Base-by-base conservation (phyloP, 1,140 invertebrate species). In the Aphelinus atriplicis region DNA sequence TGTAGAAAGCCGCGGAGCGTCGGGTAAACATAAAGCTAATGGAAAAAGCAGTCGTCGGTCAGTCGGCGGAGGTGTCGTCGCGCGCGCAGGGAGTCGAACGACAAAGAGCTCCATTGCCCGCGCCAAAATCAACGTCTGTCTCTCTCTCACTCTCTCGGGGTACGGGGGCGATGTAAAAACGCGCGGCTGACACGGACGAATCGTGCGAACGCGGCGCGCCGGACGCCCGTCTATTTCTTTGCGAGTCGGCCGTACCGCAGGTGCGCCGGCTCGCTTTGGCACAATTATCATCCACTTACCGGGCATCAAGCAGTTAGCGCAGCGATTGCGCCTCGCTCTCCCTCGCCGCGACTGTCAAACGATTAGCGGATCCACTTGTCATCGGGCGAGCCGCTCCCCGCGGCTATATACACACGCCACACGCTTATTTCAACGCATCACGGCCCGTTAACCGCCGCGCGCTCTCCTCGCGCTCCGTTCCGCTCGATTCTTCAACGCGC, bases 241-340 rank as follows among this genome's bases (percentile, higher is more conserved):
- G 57, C 66, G 42, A 46, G 65, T 1, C 47, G 65, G 55, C 26
- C 26, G 26, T 26, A 26, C 26, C 26, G 53, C 42, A 47, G 81
- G 82, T 75, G 46, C 69, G 71, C 73, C 45, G 78, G 75, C 78
- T 78, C 77, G 75, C 79, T 80, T 78, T 53, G 67, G 62, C 78
- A 81, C 83, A 87, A 88, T 87, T 86, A 88, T 88, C 82, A 86
- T 84, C 84, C 83, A 85, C 87, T 88, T 88, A 87, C 83, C 81
- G 81, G 79, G 78, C 81, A 86, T 86, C 83, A 84, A 84, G 84
- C 80, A 84, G 81, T 85, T 86, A 84, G 78, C 68, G 82, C 82
- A 84, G 50, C 43, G 6, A 42, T 4, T n/a, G 57, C 57, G 60
- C 45, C 53, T 55, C 67, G 43, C 10, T 26, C 53, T 48, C 45